These are phyloP conservation scores for Microctenopoma stevenorrisi DNA, from an alignment of 2,797 vertebrate species.

Conservation along the genomic window DNA sequence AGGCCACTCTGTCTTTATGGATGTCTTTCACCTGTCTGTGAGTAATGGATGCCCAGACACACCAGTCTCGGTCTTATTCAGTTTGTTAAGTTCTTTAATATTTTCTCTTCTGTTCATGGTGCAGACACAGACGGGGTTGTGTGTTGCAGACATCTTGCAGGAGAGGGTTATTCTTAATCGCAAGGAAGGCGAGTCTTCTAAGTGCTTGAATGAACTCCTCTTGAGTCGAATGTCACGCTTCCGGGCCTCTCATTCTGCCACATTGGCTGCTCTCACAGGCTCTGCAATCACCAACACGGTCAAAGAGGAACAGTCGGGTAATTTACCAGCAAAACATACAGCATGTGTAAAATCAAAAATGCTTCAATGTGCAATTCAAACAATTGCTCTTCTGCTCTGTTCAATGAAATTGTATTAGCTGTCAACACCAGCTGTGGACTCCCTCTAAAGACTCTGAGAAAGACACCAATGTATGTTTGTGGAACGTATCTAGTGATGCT, in stretches of 20 bases:
- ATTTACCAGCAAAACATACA: slow-evolving; percentile 30
- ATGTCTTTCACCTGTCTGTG: slow-evolving; percentile 94
- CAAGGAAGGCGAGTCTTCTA: slow-evolving; percentile 98
- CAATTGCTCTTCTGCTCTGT: background rate
- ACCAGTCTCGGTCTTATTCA: background rate
- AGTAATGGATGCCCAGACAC: slow-evolving; percentile 46
- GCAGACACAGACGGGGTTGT: slow-evolving; percentile 91
- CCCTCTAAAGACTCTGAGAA: slow-evolving; percentile 94
- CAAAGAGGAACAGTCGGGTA: slow-evolving; percentile 98
- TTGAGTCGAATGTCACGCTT: slow-evolving; percentile 97
- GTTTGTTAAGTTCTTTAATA: background rate
- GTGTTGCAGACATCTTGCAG: slow-evolving; percentile 89
- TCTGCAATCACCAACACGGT: slow-evolving; percentile 97
- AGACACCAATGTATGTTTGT: slow-evolving; percentile 96
- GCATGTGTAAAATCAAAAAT: background rate
- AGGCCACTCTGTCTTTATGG: slow-evolving; percentile 99
- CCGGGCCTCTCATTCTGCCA: slow-evolving; percentile 95
- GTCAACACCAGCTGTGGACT: slow-evolving; percentile 98
- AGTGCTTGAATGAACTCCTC: slow-evolving; percentile 99
- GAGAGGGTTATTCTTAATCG: slow-evolving; percentile 95
- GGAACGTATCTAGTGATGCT: slow-evolving; percentile 97
- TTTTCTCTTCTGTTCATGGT: slow-evolving; percentile 3
- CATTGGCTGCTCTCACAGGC: slow-evolving; percentile 95
- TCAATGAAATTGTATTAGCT: slow-evolving; percentile 66
- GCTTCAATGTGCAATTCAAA: background rate